Evolutionary conservation across 1,140 invertebrate species (phyloP).

Genomic region (Lordiphosa mommai): DNA sequence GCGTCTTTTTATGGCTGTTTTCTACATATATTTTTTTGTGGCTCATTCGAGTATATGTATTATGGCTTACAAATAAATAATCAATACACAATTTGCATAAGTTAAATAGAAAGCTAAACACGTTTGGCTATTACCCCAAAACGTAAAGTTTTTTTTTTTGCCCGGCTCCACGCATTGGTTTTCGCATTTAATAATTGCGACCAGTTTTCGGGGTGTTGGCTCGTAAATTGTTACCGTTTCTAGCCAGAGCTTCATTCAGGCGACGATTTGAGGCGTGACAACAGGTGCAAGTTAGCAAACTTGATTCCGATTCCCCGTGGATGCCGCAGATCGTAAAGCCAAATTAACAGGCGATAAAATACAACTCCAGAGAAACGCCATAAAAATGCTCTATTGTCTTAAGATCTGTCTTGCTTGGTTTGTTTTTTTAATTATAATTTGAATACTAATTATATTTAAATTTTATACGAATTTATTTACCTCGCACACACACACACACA

Average conservation of each 20-base stretch:
- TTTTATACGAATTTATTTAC: slow-evolving; percentile 12
- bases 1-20: slow-evolving; percentile 72
- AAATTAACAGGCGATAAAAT: slow-evolving; percentile 28
- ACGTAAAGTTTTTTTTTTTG: slow-evolving; percentile 52
- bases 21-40: slow-evolving; percentile 45
- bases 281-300: slow-evolving; percentile 18
- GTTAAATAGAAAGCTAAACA: slow-evolving; percentile 76
- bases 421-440: slow-evolving; percentile 42
- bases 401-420: slow-evolving; percentile 20
- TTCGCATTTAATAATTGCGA: slow-evolving; percentile 29
- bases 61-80: slow-evolving; percentile 63
- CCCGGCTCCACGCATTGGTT: background rate
- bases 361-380: slow-evolving; percentile 10
- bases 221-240: slow-evolving; percentile 1
- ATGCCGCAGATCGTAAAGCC: slow-evolving; percentile 3
- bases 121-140: slow-evolving; percentile 72
- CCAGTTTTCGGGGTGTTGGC: slow-evolving; percentile 18
- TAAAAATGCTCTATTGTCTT: slow-evolving; percentile 24
- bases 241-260: background rate
- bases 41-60: slow-evolving; percentile 41
- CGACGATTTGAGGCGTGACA: slow-evolving; percentile 19
- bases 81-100: slow-evolving; percentile 67
- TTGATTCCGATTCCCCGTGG: background rate
- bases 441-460: slow-evolving; percentile 49
- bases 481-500: background rate